Conservation (phyloP, 2,797 vertebrate genomes). For the Lepilemur ruficaudatus region DNA sequence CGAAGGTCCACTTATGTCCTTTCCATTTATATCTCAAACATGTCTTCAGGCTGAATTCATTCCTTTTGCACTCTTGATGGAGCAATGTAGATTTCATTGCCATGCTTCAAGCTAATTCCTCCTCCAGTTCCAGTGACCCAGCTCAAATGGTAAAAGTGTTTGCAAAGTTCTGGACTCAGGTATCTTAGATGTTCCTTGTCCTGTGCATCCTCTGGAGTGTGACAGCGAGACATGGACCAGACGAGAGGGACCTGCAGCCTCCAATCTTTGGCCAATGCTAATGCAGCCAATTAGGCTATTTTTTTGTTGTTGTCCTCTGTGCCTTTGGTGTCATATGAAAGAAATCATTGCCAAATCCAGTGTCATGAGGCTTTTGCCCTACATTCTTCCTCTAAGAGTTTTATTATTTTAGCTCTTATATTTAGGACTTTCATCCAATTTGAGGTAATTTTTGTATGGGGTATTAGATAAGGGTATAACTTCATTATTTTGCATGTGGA, state of each 20-base stretch:
- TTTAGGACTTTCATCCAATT: background rate
- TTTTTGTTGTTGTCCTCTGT: background rate
- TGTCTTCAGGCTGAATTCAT: conserved; percentile 90
- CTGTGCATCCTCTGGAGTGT: conserved; percentile 75
- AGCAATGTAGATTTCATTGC: conserved; percentile 55
- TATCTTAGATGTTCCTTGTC: conserved; percentile 91
- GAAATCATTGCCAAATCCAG: background rate
- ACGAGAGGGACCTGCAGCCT: too few relatives aligned
- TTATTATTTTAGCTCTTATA: background rate
- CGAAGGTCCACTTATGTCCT: conserved; percentile 92
- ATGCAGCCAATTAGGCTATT: too few relatives aligned
- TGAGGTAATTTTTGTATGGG: background rate
- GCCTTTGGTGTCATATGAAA: background rate
- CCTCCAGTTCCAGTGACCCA: conserved; percentile 98
- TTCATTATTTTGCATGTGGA: background rate
- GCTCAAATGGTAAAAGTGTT: conserved; percentile 94
- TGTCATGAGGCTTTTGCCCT: background rate
- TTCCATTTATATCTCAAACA: conserved; percentile 93
- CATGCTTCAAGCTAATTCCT: conserved; percentile 93
- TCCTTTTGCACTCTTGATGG: too few relatives aligned
- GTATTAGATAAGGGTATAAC: background rate
- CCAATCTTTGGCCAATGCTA: too few relatives aligned
- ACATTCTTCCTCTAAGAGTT: background rate
- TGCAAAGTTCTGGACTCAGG: conserved; percentile 95
- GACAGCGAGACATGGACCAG: too few relatives aligned